Percentiles rank a stretch among this genome's conserved stretches.
phyloP scores from a whole-genome alignment of 2,888 invertebrate genomes.

The Mesopsocus fuscifrons region DNA sequence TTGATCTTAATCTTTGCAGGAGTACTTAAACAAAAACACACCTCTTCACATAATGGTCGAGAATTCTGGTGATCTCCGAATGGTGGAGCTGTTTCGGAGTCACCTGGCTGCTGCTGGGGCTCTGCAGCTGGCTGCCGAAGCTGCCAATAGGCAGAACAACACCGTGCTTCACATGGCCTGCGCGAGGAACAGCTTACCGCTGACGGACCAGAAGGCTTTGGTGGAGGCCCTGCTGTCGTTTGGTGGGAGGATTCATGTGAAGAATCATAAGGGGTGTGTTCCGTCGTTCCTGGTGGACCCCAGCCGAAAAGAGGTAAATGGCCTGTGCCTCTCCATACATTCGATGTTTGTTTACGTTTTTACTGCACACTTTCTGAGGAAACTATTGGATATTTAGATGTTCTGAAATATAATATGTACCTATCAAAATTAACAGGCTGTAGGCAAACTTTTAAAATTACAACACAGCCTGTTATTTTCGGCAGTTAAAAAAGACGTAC shows the following conservation, averaged over 20 bases:
- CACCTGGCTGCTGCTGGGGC: background rate
- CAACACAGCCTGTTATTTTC: no score
- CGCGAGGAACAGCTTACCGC: background rate
- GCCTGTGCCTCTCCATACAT: no score
- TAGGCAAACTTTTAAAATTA: no score
- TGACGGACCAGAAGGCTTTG: background rate
- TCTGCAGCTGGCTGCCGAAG: background rate
- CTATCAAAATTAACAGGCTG: no score
- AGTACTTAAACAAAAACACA: slow-evolving; percentile 7
- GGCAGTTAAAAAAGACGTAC: no score
- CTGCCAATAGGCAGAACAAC: background rate
- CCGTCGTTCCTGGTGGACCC: slow-evolving; percentile 3
- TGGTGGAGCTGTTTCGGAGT: background rate
- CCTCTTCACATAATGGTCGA: background rate
- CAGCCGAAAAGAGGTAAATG: slow-evolving; percentile 1
- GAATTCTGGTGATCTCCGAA: background rate
- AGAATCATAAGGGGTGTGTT: background rate
- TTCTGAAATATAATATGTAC: no score
- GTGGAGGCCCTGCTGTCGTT: background rate
- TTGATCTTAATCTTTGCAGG: no score
- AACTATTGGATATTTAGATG: no score
- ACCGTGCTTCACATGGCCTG: slow-evolving; percentile 7
- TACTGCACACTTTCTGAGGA: no score
- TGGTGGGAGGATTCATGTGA: slow-evolving; percentile 2
- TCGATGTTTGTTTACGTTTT: no score